A percentile compares a stretch with the other conserved stretches of the same genome.
These are phyloP conservation scores for Takifugu flavidus DNA, from an alignment of 2,113 vertebrate species.

Conservation along the genomic window DNA sequence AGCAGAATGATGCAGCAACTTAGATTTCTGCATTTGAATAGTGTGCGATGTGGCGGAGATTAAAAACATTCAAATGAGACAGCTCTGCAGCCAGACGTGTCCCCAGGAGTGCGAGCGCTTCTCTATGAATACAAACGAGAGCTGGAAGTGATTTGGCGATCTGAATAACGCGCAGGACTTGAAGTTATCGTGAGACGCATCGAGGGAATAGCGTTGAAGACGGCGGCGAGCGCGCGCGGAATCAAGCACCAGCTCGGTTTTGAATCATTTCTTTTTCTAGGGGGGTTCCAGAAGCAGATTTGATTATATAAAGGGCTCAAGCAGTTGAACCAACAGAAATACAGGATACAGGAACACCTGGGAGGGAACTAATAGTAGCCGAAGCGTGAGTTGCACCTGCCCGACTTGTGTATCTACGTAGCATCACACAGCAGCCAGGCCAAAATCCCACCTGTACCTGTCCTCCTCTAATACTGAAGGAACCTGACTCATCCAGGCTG, in stretches of 20 bases:
- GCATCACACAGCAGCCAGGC: conserved; percentile 22
- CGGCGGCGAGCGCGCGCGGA: background rate
- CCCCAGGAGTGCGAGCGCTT: conserved; percentile 32
- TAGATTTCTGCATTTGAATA: conserved; percentile 53
- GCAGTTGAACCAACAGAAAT: conserved; percentile 1
- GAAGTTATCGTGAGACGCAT: conserved; percentile 16
- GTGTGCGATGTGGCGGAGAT: conserved; percentile 59
- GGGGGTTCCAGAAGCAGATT: too few species aligned
- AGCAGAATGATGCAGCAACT: conserved; percentile 46
- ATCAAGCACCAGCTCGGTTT: conserved; percentile 2
- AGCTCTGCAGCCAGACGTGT: conserved; percentile 34
- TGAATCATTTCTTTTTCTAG: too few species aligned
- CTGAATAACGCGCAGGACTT: conserved; percentile 43
- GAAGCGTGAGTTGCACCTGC: conserved; percentile 47
- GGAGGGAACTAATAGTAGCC: too few species aligned
- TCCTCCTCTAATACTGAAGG: conserved; percentile 11
- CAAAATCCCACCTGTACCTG: background rate
- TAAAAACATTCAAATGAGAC: conserved; percentile 64
- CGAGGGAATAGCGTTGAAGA: background rate
- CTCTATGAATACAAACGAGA: conserved; percentile 50
- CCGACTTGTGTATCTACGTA: conserved; percentile 27
- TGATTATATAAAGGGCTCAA: conserved; percentile 3
- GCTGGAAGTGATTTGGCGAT: conserved; percentile 34
- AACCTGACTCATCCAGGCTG: conserved; percentile 32
- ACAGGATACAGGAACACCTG: conserved; percentile 4